These are phyloP conservation scores for Stomatorhinus ivindoensis DNA, from an alignment of 2,113 vertebrate species.

Conservation along the genomic window DNA sequence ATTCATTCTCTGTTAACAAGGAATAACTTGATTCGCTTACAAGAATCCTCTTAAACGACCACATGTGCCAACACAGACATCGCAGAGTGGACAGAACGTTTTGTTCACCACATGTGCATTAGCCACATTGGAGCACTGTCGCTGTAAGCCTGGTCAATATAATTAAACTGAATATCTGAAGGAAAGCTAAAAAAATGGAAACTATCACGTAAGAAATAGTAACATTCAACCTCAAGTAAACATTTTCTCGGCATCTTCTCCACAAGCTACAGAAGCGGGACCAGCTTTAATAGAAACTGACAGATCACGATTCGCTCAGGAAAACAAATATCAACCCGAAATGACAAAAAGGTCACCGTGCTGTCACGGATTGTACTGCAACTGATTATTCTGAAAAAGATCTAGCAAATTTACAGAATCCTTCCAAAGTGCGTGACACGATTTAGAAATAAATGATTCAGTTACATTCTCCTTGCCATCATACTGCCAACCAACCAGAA, in stretches of 20 bases:
- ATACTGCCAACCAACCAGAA: neutral
- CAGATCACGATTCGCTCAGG: neutral
- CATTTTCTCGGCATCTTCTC: neutral
- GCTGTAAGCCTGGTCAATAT: neutral
- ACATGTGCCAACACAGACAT: neutral
- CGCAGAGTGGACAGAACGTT: neutral
- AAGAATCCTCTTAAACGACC: neutral
- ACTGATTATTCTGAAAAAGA: neutral
- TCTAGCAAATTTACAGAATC: neutral
- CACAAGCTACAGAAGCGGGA: neutral
- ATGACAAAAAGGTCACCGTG: neutral
- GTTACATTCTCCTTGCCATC: neutral
- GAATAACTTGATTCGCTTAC: neutral
- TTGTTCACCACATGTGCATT: neutral
- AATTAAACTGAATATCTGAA: neutral
- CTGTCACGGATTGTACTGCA: neutral
- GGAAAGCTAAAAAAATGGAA: neutral
- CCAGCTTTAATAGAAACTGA: neutral
- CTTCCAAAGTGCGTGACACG: neutral
- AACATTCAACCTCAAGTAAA: neutral
- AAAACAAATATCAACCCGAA: neutral
- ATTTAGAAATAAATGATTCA: neutral
- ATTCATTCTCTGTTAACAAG: constrained; percentile 23
- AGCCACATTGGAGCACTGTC: neutral
- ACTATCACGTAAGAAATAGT: neutral